These are phyloP conservation scores for Phenganax marumi DNA, from an alignment of 92 coral and sea anemone genomes.

Conservation along the genomic window DNA sequence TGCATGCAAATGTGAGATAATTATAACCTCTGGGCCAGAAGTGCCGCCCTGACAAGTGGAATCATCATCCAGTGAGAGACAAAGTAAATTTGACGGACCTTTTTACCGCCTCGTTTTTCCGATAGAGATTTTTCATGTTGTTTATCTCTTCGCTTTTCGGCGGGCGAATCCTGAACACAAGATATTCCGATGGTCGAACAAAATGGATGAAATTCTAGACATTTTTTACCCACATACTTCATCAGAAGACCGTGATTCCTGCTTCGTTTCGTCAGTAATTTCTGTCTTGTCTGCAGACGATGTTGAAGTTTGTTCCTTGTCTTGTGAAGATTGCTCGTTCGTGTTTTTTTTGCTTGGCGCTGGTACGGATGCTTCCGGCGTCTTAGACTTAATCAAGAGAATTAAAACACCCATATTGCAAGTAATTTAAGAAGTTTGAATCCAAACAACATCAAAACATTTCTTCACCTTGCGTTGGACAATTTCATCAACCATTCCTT, in stretches of 20 bases:
- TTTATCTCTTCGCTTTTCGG: slow-evolving; percentile 5
- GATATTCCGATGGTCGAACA: neutral
- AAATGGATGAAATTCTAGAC: neutral
- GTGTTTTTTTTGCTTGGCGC: neutral
- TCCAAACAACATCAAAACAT: neutral
- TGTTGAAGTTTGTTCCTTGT: slow-evolving; percentile 8
- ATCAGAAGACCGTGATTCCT: slow-evolving; percentile 14
- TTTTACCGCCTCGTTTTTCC: neutral
- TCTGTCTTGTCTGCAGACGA: neutral
- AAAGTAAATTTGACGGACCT: neutral
- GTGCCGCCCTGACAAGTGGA: neutral
- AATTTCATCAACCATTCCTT: slow-evolving; percentile 92
- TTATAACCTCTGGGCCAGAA: neutral
- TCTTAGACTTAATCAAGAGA: neutral
- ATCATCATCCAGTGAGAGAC: neutral
- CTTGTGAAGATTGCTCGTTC: neutral
- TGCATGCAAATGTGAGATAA: neutral
- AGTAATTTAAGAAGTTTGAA: neutral
- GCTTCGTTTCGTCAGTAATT: neutral
- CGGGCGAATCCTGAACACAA: neutral
- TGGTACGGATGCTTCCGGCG: neutral
- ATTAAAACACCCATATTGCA: neutral
- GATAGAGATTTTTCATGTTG: neutral
- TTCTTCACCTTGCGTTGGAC: slow-evolving; percentile 26
- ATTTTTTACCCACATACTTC: neutral